phyloP scores from a whole-genome alignment of 2,113 vertebrate genomes.

The Hylia prasina region DNA sequence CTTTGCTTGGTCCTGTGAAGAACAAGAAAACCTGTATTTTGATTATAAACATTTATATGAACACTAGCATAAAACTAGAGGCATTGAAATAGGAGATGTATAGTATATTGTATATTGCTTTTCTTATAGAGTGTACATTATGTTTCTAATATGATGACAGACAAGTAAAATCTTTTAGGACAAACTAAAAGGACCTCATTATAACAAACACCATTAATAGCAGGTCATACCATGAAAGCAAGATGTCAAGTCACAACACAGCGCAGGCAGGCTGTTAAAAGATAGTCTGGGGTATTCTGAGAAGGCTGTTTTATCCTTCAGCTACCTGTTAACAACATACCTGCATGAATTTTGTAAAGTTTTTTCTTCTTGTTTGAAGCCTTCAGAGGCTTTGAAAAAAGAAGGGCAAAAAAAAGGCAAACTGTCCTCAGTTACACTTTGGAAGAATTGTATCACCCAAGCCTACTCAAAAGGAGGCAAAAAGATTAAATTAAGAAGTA shows the following conservation, averaged over 20 bases:
- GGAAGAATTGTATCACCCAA: neutral
- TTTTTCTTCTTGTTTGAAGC: conserved; percentile 43
- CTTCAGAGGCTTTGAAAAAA: neutral
- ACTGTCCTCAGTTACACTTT: neutral
- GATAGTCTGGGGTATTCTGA: neutral
- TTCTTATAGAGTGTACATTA: conserved; percentile 36
- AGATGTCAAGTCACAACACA: neutral
- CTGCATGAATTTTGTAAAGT: neutral
- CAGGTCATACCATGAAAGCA: conserved; percentile 4
- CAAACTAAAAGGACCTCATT: conserved; percentile 23
- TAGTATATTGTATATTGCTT: conserved; percentile 68
- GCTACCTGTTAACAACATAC: neutral
- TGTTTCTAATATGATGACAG: conserved; percentile 34
- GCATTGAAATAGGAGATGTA: conserved; percentile 31
- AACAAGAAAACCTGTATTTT: conserved; percentile 36
- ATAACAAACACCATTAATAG: neutral
- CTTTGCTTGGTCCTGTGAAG: conserved; percentile 34
- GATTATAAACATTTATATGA: conserved; percentile 48
- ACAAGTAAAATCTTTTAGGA: conserved; percentile 27
- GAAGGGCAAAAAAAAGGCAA: neutral
- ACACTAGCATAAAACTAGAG: conserved; percentile 35
- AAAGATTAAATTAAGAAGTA: neutral
- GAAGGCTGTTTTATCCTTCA: neutral
- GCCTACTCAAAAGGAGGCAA: neutral
- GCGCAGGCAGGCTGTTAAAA: neutral